Conservation (phyloP, 2,797 vertebrate species). For the Tolypeutes matacus region DNA sequence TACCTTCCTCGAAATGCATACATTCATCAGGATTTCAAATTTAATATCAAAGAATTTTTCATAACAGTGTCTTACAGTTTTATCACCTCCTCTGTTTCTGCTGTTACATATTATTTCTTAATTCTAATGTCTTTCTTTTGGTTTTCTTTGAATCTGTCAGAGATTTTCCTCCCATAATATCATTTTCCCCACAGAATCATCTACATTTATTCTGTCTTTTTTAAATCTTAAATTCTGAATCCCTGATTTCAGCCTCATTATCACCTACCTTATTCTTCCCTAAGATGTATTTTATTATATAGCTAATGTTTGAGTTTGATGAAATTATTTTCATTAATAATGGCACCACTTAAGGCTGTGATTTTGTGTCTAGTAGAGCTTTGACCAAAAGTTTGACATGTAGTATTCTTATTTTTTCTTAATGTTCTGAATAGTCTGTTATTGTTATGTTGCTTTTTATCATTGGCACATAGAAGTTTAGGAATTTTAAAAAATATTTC, state of each 20-base stretch:
- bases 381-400: not conserved
- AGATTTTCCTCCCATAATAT: not conserved
- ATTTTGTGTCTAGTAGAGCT: not conserved
- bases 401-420: not conserved
- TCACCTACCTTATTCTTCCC: not conserved
- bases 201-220: not conserved
- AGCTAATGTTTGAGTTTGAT: not conserved
- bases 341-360: not conserved
- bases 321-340: constrained; percentile 17
- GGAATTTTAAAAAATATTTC: not conserved
- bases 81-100: not conserved
- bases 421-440: not conserved
- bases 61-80: not conserved
- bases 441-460: not conserved
- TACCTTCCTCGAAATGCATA: not conserved
- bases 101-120: not conserved
- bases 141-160: not conserved
- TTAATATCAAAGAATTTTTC: not conserved
- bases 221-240: not conserved
- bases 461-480: not conserved
- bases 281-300: not conserved
- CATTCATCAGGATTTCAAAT: not conserved
- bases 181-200: constrained; percentile 7
- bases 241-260: not conserved
- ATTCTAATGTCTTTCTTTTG: not conserved